Base-by-base conservation (phyloP, 2,888 invertebrate genomes). In the Myopa tessellatipennis region DNA sequence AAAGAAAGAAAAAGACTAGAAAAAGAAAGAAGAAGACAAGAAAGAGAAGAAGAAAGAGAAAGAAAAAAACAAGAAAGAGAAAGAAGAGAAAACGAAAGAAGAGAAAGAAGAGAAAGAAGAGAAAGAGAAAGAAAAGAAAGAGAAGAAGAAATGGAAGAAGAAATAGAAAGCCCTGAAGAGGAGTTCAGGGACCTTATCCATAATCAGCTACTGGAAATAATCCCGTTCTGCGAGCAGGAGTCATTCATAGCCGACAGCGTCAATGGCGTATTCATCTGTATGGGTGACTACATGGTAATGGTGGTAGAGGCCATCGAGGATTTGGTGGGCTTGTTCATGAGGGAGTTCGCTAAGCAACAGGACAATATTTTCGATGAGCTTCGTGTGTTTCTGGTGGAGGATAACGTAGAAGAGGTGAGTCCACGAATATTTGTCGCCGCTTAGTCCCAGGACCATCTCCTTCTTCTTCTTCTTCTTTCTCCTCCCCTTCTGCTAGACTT, bases 221-320 rank as follows among this genome's bases (percentile, higher is more conserved):
- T 81, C 4, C 50, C 34, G 4, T 67, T 73, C 0, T 83, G 83
- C 26, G 71, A 71, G 0, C 4, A 26, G 0, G 12, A 77, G 5
- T 60, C 78, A 69, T 83, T 82, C 26, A 81, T 84, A 0, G 78
- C 81, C 5, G 86, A 87, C 81, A 82, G 82, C 14, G 76, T 87
- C 55, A 82, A 84, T 4, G 87, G 87, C 0, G 38, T 86, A 3
- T 83, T 82, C 36, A 18, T 87, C 10, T 84, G 80, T 34, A 87
- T 87, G 85, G 86, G 84, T 8, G 83, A 83, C 0, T 85, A 85
- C 65, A 82, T 84, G 0, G 77, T 84, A 78, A 67, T 87, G 45
- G 82, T 87, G 83, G 79, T 87, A n/a, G 87, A 87, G 76, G 79
- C 84, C 50, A 80, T 83, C 7, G 87, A 87, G 73, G 87, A 87